Base-by-base conservation (phyloP, 2,888 invertebrate species). In the Trilocha varians region DNA sequence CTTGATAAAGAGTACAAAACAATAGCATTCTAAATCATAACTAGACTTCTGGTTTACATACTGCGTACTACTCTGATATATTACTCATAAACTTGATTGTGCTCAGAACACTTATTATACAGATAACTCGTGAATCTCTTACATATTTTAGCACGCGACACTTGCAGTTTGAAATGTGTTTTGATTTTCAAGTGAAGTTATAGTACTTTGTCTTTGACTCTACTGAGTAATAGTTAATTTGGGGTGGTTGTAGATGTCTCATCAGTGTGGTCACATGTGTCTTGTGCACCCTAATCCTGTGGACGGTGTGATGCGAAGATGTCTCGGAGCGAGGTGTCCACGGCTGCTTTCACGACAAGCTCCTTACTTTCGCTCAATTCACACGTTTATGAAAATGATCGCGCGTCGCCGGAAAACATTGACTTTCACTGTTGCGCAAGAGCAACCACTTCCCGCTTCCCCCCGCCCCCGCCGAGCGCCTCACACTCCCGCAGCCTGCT, bases 311-410 rank as follows among this genome's bases (percentile, higher is more conserved):
- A 25, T 5, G 25, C 25, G 5, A 11, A 25, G 25, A 25, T 3
- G 18, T 18, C 18, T 18, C 18, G 5, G 18, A 8, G 18, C 18
- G 18, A 5, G n/a, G 13, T 32, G 17, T 43, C 15, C 37, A 17
- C 33, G 14, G 49, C 49, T 43, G 69, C 78, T 77, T 78, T 80
- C 80, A 73, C 70, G 25, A n/a, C n/a, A n/a, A 25, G 25, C 25
- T 25, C 65, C 67, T 72, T 65, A 75, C 82, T 84, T 84, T 82
- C 82, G 80, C 78, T 82, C 69, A 78, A 78, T 82, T 80, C 79
- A 78, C 84, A 83, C 80, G 76, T 80, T 78, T 70, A 82, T 82
- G 75, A 83, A 85, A 83, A 84, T 76, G 73, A 77, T 78, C 70
- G 75, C 71, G 67, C 74, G 73, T 67, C 75, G 71, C 67, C 82